A percentile compares a stretch with the other conserved stretches of the same genome.
phyloP scores from a whole-genome alignment of 1,140 invertebrate species.

The Stegodyphus dumicola region DNA sequence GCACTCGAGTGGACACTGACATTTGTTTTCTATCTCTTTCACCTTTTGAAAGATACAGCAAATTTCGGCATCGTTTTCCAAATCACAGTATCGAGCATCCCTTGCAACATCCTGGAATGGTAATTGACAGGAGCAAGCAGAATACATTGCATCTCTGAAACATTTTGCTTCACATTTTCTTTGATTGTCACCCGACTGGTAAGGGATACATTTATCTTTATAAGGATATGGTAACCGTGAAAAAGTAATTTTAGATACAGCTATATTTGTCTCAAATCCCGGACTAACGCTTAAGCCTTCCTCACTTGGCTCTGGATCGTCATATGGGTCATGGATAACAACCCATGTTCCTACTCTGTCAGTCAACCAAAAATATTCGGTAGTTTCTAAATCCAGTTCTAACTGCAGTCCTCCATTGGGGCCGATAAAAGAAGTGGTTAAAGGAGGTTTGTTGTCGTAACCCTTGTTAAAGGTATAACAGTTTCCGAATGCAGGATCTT shows the following conservation, averaged over 20 bases:
- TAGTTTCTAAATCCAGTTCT: slow-evolving; percentile 67
- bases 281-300: slow-evolving; percentile 68
- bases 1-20: neutral
- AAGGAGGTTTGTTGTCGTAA: neutral
- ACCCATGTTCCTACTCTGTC: slow-evolving; percentile 67
- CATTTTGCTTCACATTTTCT: neutral
- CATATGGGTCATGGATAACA: slow-evolving; percentile 67
- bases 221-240: slow-evolving; percentile 30
- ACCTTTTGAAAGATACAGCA: neutral
- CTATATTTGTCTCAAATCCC: slow-evolving; percentile 66
- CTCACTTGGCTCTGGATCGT: slow-evolving; percentile 68
- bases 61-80: neutral
- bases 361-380: slow-evolving; percentile 66
- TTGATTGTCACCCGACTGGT: slow-evolving; percentile 11
- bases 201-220: slow-evolving; percentile 22
- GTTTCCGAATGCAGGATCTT: slow-evolving; percentile 25
- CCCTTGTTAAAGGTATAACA: slow-evolving; percentile 42
- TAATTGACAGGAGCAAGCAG: neutral
- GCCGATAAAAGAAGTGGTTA: slow-evolving; percentile 27
- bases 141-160: neutral
- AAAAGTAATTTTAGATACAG: slow-evolving; percentile 51
- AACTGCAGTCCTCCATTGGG: slow-evolving; percentile 65
- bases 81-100: neutral
- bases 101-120: neutral
- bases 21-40: neutral